Evolutionary conservation across 2,113 vertebrate species (phyloP).

Genomic region (Ranitomeya variabilis): DNA sequence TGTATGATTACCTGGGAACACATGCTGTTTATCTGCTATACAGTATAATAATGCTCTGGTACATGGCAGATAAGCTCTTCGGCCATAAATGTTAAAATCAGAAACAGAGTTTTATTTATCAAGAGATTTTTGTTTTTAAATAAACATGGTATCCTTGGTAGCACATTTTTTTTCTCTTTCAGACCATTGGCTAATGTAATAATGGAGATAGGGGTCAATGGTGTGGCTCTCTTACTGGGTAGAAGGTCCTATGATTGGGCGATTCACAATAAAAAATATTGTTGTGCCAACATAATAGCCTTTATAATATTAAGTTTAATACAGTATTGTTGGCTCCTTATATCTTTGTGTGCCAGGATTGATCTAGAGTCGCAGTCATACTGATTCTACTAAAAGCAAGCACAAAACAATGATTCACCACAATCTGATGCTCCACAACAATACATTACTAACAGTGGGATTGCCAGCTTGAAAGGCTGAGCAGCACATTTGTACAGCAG

Average conservation of each 20-base stretch:
- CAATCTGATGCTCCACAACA: not conserved
- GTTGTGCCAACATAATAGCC: not conserved
- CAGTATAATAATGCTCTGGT: not conserved
- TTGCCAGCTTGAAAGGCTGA: not conserved
- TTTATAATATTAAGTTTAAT: slow-evolving; percentile 8
- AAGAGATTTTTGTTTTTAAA: not conserved
- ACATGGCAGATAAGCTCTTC: not conserved
- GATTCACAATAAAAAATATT: slow-evolving; percentile 8
- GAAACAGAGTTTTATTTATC: not conserved
- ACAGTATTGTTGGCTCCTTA: not conserved
- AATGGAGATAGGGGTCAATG: not conserved
- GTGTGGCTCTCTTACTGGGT: not conserved
- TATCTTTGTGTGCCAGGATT: slow-evolving; percentile 4
- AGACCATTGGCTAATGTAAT: not conserved
- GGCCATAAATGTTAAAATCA: not conserved
- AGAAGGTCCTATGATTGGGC: not conserved
- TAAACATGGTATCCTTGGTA: not conserved
- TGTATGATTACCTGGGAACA: not conserved
- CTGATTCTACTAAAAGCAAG: not conserved
- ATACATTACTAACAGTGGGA: not conserved
- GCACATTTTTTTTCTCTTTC: not conserved
- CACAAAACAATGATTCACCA: not conserved
- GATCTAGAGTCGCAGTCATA: not conserved
- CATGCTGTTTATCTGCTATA: slow-evolving; percentile 14
- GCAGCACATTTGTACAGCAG: not conserved